Evolutionary conservation across 2,113 vertebrate species (phyloP), one percentile per base, ranked within the genome.

Genomic region (Setophaga petechia): DNA sequence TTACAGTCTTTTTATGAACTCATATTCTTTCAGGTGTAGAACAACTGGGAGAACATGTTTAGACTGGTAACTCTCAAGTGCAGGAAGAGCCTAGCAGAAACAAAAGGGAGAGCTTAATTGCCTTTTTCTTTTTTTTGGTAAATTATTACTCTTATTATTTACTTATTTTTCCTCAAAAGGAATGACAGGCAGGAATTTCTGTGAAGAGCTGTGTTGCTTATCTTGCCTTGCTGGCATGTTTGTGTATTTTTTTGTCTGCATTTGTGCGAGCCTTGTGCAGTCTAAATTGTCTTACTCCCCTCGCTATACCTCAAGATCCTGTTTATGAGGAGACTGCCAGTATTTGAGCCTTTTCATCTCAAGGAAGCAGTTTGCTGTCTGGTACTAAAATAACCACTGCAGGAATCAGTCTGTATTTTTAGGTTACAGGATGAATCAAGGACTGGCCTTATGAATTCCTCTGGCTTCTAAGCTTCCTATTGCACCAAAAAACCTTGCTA

Each of bases 321-420:
- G 97, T 97, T 97, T 97, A 81, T 95, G 88, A 95, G 93, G 62
- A 81, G 84, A 37, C 57, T 93, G 49, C 52, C 13, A 44, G 90
- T 84, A 61, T 82, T 94, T 72, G 58, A 95, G 89, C 59, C 97
- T 95, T 97, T 97, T 98, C 97, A 97, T 97, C 97, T 97, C 55
- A 91, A 98, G 97, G 97, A 98, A 98, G 86, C 96, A 82, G 92
- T 97, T 96, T 92, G 79, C 94, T 94, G 94, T 94, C 95, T 95
- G 47, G 20, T 93, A 94, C 95, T 74, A 96, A 97, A 98, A 97
- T 97, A 97, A 94, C 94, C 2, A 1, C 93, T 69, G 84, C 95
- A 96, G 97, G 97, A 97, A 96, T 90, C 58, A 28, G 91, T 68
- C 83, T 96, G 76, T 97, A 97, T 97, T 97, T 98, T 98, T 97